Percentiles rank a stretch among this genome's conserved stretches.
phyloP scores from a whole-genome alignment of 1,140 invertebrate species.

The Thrips palmi region DNA sequence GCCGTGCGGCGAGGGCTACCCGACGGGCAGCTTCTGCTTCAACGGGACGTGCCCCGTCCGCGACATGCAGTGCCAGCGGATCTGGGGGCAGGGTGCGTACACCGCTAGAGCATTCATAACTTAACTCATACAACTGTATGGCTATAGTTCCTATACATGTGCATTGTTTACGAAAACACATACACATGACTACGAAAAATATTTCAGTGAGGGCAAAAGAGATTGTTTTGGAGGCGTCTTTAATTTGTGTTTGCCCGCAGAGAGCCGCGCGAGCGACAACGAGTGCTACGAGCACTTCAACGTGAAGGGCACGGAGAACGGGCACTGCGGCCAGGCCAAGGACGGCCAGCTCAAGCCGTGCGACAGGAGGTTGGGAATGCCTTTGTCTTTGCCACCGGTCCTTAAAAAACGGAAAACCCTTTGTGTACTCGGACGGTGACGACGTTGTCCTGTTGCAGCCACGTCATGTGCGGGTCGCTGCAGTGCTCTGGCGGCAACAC shows the following conservation, averaged over 20 bases:
- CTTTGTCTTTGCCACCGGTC: background rate
- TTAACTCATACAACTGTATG: slow-evolving; percentile 7
- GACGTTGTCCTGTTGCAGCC: background rate
- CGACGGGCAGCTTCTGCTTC: slow-evolving; percentile 62
- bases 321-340: slow-evolving; percentile 73
- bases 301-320: slow-evolving; percentile 78
- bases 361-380: slow-evolving; percentile 55
- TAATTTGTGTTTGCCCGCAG: slow-evolving; percentile 21
- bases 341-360: slow-evolving; percentile 70
- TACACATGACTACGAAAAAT: background rate
- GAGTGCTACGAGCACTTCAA: slow-evolving; percentile 89
- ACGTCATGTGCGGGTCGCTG: slow-evolving; percentile 7
- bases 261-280: slow-evolving; percentile 51
- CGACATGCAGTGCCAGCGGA: slow-evolving; percentile 65
- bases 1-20: slow-evolving; percentile 38
- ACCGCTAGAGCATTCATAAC: slow-evolving; percentile 7
- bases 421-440: background rate
- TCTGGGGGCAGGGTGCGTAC: slow-evolving; percentile 62
- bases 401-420: no score
- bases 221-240: slow-evolving; percentile 1
- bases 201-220: background rate
- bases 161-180: no score
- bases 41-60: slow-evolving; percentile 79
- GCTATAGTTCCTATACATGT: no score
- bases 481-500: slow-evolving; percentile 6